Base-by-base conservation (phyloP, 1,140 invertebrate genomes). In the Belonocnema kinseyi region DNA sequence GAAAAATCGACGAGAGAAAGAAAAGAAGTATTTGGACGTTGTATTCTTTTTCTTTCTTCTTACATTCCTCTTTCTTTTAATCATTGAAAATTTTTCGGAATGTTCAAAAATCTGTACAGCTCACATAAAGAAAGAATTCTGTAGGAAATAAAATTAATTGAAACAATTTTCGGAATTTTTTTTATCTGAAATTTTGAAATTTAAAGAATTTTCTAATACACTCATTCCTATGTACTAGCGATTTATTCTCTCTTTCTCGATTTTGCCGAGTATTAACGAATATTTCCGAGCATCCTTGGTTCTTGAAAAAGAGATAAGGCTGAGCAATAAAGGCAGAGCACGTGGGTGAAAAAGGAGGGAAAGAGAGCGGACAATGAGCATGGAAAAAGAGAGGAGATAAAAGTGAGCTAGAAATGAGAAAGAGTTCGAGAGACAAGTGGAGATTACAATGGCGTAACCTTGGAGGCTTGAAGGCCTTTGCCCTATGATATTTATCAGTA, bases 241-340 rank as follows among this genome's bases (percentile, higher is more conserved):
- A 52, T 74, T 56, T 58, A 70, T 46, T 76, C 26, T 54, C 66
- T 71, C 54, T 80, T 77, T 71, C 72, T 80, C 71, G 80, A 80
- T 83, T 79, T 77, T 79, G 75, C 79, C 85, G 85, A 85, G 79
- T 76, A 82, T 85, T 84, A 79, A 83, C 85, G 84, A 82, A 83
- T 73, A 19, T 61, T 17, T 21, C 84, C 84, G 82, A 85, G 72
- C 17, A 54, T 46, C 17, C 72, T 61, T 74, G 66, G 77, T 79
- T 78, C 70, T 56, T 51, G 53, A 50, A 72, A 84, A 80, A 73
- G 54, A 81, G 56, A 70, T 73, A 3, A 53, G 73, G 79, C 73
- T 74, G 74, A 81, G 78, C 79, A 50, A 80, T n/a, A 17, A 75
- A 51, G 75, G 17, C 52, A 72, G 50, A 73, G 54, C 40, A 73